Evolutionary conservation across 2,888 invertebrate species (phyloP).

Genomic region (Dysmachus trigonus): DNA sequence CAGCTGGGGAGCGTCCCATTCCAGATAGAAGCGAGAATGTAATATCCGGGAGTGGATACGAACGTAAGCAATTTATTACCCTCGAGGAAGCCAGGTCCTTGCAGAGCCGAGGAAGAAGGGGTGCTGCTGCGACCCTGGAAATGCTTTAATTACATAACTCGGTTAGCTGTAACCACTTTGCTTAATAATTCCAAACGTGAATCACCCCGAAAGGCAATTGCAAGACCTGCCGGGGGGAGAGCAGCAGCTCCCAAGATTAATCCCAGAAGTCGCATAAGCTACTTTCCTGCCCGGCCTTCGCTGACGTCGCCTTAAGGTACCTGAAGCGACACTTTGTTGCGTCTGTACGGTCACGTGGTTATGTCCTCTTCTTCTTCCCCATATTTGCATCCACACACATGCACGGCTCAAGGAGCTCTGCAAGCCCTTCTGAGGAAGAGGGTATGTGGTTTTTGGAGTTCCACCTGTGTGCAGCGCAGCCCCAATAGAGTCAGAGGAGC

Average conservation of each 20-base stretch:
- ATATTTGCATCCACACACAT: slow-evolving; percentile 3
- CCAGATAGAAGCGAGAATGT: background rate
- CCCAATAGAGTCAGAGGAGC: background rate
- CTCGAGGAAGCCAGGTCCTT: background rate
- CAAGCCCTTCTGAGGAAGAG: background rate
- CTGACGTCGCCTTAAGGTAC: background rate
- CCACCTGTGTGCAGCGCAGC: background rate
- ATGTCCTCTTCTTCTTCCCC: background rate
- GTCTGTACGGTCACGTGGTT: slow-evolving; percentile 14
- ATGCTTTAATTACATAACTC: slow-evolving; percentile 40
- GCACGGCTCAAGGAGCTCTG: background rate
- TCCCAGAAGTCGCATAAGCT: slow-evolving; percentile 31
- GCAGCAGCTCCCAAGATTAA: background rate
- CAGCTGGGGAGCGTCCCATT: background rate
- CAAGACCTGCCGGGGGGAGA: background rate
- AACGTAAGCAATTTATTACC: background rate
- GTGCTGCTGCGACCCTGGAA: background rate
- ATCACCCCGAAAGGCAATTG: slow-evolving; percentile 22
- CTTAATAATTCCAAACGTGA: slow-evolving; percentile 32
- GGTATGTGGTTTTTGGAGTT: background rate
- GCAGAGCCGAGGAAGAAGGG: background rate
- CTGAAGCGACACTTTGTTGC: slow-evolving; percentile 10
- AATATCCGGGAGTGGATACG: slow-evolving; percentile 18
- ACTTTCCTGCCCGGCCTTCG: background rate
- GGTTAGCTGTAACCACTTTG: slow-evolving; percentile 39